Evolutionary conservation across 1,140 invertebrate genomes (phyloP).

Genomic region (Chionoecetes opilio): DNA sequence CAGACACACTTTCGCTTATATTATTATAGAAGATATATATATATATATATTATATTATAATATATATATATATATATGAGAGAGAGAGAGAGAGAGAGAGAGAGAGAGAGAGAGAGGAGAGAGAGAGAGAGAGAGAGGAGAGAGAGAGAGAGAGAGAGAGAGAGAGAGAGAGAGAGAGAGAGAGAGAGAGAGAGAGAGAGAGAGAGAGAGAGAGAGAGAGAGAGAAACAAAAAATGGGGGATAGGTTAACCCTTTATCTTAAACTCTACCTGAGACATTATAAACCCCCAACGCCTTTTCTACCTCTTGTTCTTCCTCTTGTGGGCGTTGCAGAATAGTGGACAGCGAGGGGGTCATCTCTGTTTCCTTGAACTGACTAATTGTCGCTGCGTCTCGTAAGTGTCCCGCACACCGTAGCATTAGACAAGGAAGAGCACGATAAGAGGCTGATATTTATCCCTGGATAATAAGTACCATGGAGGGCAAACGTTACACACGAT

Average conservation of each 20-base stretch:
- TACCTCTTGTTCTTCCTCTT: not conserved
- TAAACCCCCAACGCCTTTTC: not conserved
- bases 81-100: too few species aligned
- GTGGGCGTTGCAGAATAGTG: not conserved
- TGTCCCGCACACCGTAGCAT: not conserved
- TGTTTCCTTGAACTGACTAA: constrained; percentile 50
- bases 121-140: too few species aligned
- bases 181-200: constrained; percentile 46
- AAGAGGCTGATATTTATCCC: constrained; percentile 41
- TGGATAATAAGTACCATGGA: constrained; percentile 29
- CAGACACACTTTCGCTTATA: too few species aligned
- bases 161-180: constrained; percentile 41
- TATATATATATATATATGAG: too few species aligned
- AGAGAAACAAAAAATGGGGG: too few species aligned
- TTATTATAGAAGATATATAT: too few species aligned
- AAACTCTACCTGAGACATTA: not conserved
- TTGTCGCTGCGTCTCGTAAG: constrained; percentile 39
- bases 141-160: constrained; percentile 41
- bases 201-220: constrained; percentile 41
- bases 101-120: too few species aligned
- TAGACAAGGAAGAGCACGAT: constrained; percentile 43
- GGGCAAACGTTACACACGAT: constrained; percentile 37
- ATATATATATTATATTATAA: too few species aligned
- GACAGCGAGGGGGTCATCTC: constrained; percentile 4
- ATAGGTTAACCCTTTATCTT: not conserved